Percentiles rank a stretch among this genome's conserved stretches.
These are phyloP conservation scores for Acropternis orthonyx DNA, from an alignment of 2,797 vertebrate species.

Conservation along the genomic window DNA sequence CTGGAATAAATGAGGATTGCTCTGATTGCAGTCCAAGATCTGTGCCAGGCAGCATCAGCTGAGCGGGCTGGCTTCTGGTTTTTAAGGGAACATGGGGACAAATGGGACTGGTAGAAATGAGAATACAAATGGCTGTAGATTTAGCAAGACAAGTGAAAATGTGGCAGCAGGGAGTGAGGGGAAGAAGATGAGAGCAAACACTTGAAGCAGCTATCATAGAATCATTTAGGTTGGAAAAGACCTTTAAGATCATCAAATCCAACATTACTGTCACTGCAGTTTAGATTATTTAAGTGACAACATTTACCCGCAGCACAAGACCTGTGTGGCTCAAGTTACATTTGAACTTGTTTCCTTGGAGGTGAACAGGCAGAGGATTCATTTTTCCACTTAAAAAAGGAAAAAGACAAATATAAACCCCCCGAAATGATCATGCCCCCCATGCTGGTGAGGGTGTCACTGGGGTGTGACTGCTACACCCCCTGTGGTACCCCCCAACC, in stretches of 20 bases:
- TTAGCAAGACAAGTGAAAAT: not conserved
- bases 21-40: not conserved
- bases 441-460: fast-evolving
- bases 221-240: not conserved
- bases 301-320: not conserved
- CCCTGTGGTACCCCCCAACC: fast-evolving
- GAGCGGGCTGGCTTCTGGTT: not conserved
- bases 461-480: not conserved
- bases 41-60: not conserved
- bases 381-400: not conserved
- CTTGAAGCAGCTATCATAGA: not conserved
- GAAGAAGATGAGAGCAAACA: not conserved
- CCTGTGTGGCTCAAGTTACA: not conserved
- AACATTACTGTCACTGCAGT: not conserved
- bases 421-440: not conserved
- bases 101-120: not conserved
- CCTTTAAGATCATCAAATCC: not conserved
- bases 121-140: not conserved
- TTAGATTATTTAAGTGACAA: constrained; percentile 1
- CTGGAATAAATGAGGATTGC: not conserved
- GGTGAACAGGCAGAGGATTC: not conserved
- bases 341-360: not conserved
- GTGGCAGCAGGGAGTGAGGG: not conserved
- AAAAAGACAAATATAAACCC: not conserved
- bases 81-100: not conserved